These are phyloP conservation scores for Cydia fagiglandana DNA, from an alignment of 1,140 invertebrate species.

Conservation along the genomic window DNA sequence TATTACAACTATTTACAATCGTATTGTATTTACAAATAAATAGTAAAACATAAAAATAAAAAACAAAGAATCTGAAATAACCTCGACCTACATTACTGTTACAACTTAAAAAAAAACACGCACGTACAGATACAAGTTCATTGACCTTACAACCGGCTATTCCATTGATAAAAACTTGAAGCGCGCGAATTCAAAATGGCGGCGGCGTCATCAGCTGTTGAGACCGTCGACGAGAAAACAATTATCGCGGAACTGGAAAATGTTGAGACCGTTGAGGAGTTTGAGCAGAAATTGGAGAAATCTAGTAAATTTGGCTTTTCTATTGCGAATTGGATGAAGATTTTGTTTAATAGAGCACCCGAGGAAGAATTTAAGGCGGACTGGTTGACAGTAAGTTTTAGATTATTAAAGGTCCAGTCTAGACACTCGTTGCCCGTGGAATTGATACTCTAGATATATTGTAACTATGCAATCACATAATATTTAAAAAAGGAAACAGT, in stretches of 20 bases:
- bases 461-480: too few relatives aligned
- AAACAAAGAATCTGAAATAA: background rate
- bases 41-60: too few relatives aligned
- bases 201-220: conserved; percentile 34
- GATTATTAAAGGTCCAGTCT: background rate
- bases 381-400: conserved; percentile 65
- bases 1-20: too few relatives aligned
- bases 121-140: background rate
- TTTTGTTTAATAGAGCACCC: conserved; percentile 55
- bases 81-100: too few relatives aligned
- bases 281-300: conserved; percentile 61
- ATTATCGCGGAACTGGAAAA: conserved; percentile 52
- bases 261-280: conserved; percentile 54
- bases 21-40: too few relatives aligned
- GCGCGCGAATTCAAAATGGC: conserved; percentile 43
- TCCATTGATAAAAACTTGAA: conserved; percentile 21
- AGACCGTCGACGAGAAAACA: conserved; percentile 41
- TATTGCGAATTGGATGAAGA: conserved; percentile 59
- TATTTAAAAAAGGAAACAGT: too few relatives aligned
- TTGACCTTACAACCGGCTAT: background rate
- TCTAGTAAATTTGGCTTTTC: conserved; percentile 57
- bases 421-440: background rate
- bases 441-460: too few relatives aligned
- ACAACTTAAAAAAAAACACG: background rate
- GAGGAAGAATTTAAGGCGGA: conserved; percentile 60